Evolutionary conservation across 2,888 invertebrate genomes (phyloP).

Genomic region (Plebejus melissa): DNA sequence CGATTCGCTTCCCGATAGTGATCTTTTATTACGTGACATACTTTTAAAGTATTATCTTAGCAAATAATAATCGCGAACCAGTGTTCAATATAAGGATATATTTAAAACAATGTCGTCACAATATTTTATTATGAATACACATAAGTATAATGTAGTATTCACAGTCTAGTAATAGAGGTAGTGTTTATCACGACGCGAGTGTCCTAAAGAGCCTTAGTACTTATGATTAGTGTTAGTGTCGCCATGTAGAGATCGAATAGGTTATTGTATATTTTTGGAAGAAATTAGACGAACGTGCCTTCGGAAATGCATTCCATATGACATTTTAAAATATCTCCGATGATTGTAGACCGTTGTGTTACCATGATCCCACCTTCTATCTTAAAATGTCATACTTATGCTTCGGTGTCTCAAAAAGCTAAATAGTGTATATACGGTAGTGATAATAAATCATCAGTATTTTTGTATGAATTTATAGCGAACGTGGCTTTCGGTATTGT

Average conservation of each 20-base stretch:
- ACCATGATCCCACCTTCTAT: conserved; percentile 17
- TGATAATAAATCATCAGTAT: conserved; percentile 48
- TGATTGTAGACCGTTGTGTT: neutral
- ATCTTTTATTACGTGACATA: conserved; percentile 3
- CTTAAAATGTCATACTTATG: conserved; percentile 24
- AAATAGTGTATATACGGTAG: conserved; percentile 15
- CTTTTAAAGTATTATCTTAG: conserved; percentile 2
- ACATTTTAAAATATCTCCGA: conserved; percentile 24
- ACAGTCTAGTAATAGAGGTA: neutral
- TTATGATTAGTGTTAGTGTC: conserved; percentile 31
- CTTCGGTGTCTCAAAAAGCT: conserved; percentile 20
- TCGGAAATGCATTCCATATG: conserved; percentile 31
- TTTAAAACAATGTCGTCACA: neutral
- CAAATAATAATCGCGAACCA: neutral
- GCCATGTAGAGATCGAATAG: conserved; percentile 29
- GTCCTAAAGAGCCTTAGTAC: conserved; percentile 31
- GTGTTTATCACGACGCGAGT: conserved; percentile 23
- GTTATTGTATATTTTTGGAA: conserved; percentile 36
- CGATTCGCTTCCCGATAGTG: neutral
- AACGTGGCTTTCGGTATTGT: conserved; percentile 42
- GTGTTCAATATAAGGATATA: neutral
- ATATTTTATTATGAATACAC: neutral
- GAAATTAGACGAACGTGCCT: conserved; percentile 32
- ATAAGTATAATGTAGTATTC: neutral
- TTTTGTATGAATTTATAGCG: conserved; percentile 52